Evolutionary conservation across 2,888 invertebrate species (phyloP).

Genomic region (Hemithea aestivaria): DNA sequence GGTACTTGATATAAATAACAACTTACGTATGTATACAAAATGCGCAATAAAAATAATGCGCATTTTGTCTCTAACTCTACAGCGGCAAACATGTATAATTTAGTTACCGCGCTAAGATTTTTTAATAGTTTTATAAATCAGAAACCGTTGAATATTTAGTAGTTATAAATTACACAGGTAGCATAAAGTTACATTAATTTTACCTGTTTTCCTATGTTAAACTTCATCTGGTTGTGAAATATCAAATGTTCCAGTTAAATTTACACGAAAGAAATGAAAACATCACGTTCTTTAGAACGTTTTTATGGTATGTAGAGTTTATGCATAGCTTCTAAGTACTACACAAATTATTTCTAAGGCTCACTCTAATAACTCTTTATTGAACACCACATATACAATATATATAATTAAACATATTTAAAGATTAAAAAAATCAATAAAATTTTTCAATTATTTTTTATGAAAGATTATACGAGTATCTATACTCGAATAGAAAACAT

Average conservation of each 20-base stretch:
- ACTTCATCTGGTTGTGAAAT: constrained; percentile 4
- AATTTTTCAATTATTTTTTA: too few species aligned
- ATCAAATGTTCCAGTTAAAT: constrained; percentile 4
- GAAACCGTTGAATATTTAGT: constrained; percentile 20
- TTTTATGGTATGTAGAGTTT: too few species aligned
- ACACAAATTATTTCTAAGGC: too few species aligned
- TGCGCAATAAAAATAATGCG: constrained; percentile 16
- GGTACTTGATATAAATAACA: constrained; percentile 3
- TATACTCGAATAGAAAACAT: too few species aligned
- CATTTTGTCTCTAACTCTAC: constrained; percentile 9
- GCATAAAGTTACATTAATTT: constrained; percentile 12
- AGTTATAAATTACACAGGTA: constrained; percentile 7
- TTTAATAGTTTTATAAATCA: constrained; percentile 16
- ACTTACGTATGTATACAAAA: constrained; percentile 6
- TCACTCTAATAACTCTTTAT: too few species aligned
- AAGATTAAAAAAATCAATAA: too few species aligned
- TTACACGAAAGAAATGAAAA: not conserved
- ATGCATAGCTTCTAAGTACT: too few species aligned
- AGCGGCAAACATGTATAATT: constrained; percentile 6
- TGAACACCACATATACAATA: too few species aligned
- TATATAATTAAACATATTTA: too few species aligned
- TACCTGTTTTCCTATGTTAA: constrained; percentile 2
- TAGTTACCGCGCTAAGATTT: constrained; percentile 7
- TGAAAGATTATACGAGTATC: too few species aligned
- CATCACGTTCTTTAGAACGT: not conserved